A percentile compares a stretch with the other conserved stretches of the same genome.
phyloP scores from a whole-genome alignment of 2,797 vertebrate species.

The Luscinia luscinia region DNA sequence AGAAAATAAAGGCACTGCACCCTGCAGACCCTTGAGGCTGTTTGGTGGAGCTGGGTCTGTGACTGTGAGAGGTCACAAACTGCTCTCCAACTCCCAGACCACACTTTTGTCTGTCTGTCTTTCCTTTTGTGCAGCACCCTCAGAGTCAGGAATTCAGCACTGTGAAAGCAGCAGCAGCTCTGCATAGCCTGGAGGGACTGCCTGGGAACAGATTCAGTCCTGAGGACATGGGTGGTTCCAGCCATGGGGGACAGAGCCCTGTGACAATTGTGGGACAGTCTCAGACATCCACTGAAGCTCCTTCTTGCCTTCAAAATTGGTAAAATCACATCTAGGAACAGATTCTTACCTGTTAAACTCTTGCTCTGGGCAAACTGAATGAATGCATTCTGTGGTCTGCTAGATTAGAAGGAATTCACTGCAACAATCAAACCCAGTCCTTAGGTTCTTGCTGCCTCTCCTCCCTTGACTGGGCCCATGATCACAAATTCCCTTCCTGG shows the following conservation, averaged over 20 bases:
- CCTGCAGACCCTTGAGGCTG: background rate
- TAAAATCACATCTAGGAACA: background rate
- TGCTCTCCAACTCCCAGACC: background rate
- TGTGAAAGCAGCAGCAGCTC: background rate
- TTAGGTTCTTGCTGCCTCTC: background rate
- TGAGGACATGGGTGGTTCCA: accelerated
- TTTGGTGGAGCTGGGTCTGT: background rate
- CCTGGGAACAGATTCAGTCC: background rate
- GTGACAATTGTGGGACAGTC: accelerated
- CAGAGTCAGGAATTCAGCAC: background rate
- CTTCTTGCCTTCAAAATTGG: background rate
- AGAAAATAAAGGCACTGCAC: background rate
- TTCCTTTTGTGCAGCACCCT: background rate
- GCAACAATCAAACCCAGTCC: background rate
- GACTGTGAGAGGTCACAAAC: accelerated
- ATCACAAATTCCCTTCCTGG: background rate
- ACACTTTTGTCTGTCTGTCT: background rate
- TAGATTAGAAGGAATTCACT: background rate
- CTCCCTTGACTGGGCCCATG: background rate
- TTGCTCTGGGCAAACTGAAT: background rate
- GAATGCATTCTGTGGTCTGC: background rate
- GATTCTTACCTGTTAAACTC: background rate
- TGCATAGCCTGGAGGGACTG: accelerated
- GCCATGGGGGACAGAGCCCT: accelerated
- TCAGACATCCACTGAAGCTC: background rate